A percentile compares a stretch with the other conserved stretches of the same genome.
Conservation (phyloP, 2,797 vertebrate species). For the Coracias cyanogaster region DNA sequence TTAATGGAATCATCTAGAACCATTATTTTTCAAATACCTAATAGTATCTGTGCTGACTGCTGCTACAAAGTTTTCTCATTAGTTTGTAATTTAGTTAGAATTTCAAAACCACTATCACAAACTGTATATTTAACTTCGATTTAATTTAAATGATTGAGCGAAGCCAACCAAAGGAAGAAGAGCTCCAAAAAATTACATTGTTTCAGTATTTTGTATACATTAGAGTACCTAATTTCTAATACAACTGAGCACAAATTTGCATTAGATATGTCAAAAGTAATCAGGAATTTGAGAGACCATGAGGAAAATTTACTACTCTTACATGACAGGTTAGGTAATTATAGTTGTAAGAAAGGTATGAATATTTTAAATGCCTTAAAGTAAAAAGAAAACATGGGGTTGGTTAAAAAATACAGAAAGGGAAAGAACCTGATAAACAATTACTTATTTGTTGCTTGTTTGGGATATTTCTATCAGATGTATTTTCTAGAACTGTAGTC, state of each 20-base stretch:
- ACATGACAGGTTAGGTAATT: accelerated
- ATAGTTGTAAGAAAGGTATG: not conserved
- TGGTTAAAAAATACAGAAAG: not conserved
- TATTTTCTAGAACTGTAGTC: not conserved
- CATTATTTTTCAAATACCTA: not conserved
- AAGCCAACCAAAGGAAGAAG: not conserved
- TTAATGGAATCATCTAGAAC: not conserved
- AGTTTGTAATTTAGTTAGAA: not conserved
- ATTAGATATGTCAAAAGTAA: not conserved
- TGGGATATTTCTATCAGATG: not conserved
- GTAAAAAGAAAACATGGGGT: not conserved
- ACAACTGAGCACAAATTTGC: not conserved
- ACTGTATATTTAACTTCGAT: not conserved
- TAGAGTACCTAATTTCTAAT: not conserved
- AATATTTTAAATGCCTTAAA: not conserved
- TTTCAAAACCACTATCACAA: not conserved
- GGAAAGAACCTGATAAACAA: accelerated
- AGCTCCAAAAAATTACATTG: not conserved
- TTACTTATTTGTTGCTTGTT: not conserved
- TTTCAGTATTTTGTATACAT: no score
- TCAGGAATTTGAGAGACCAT: not conserved
- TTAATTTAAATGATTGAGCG: not conserved
- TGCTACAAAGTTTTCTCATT: not conserved
- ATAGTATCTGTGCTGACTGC: not conserved
- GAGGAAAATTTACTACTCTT: not conserved